Base-by-base conservation (phyloP, 2,888 invertebrate genomes). In the Petrophora chlorosata region DNA sequence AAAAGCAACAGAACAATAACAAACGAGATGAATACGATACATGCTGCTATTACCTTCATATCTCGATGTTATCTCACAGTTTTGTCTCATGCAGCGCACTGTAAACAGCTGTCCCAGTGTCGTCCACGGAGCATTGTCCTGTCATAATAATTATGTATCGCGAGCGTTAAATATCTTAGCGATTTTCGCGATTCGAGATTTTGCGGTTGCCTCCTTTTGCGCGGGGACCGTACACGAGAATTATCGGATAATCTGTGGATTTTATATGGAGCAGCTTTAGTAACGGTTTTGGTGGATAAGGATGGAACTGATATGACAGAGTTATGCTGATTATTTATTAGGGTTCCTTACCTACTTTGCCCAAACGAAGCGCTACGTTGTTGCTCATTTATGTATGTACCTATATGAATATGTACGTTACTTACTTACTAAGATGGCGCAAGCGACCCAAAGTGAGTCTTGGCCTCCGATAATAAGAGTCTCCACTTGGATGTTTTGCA, bases 141-240 rank as follows among this genome's bases (percentile, higher is more conserved):
- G 86, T 86, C 86, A 85, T 85, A 80, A 85, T 81, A 83, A 85
- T 83, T 83, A 82, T 78, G 78, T 80, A 77, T 79, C 73, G 62
- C 72, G 59, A 76, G 81, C 80, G 81, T 72, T 82, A 80, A 83
- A 77, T 82, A 79, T 78, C 69, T 66, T 65, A 63, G 65, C 17
- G 33, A 44, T n/a, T 29, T 39, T 34, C 17, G 32, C 13, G 41
- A 71, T 38, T 33, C 16, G 42, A 14, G 42, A 71, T 67, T 73
- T 67, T 68, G 68, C 69, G 73, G 73, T 74, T 72, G 68, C 74
- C 59, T 55, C 66, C 51, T 65, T 77, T 43, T 71, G 52, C 70
- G 53, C 57, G 47, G 36, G 46, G 48, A 50, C 19, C 45, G 22
- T 35, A 17, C 30, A 13, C 3, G 26, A 46, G 53, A n/a, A 50